These are phyloP conservation scores for Zaprionus nigranus DNA, from an alignment of 1,140 invertebrate species.

Conservation along the genomic window DNA sequence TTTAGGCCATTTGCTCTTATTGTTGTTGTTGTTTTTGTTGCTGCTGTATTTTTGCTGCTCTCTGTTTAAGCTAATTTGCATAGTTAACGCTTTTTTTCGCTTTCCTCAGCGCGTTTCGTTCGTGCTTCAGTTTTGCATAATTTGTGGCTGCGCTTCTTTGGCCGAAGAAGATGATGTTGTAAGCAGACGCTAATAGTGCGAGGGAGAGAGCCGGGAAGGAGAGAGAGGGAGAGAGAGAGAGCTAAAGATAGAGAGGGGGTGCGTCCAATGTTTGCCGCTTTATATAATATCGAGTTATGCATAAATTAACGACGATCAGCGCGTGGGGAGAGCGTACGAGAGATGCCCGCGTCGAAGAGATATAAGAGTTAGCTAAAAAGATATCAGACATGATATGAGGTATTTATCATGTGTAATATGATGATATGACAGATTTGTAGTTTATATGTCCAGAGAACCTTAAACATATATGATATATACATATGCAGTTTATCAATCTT, in stretches of 20 bases:
- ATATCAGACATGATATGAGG: not conserved
- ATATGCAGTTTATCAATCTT: too few relatives aligned
- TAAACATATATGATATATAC: too few relatives aligned
- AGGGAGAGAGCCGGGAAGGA: not conserved
- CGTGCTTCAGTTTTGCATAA: constrained; percentile 64
- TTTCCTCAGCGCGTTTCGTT: constrained; percentile 68
- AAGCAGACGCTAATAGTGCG: constrained; percentile 6
- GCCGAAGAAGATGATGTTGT: constrained; percentile 36
- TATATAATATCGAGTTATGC: constrained; percentile 45
- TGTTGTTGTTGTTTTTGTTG: not conserved
- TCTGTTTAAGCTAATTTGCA: constrained; percentile 48
- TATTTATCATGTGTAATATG: too few relatives aligned
- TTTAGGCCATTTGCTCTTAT: not conserved
- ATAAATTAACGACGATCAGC: constrained; percentile 14
- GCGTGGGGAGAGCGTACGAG: constrained; percentile 7
- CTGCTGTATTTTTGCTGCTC: constrained; percentile 22
- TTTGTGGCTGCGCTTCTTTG: constrained; percentile 63
- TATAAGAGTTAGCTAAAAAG: not conserved
- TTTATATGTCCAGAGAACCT: too few relatives aligned
- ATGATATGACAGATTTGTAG: too few relatives aligned
- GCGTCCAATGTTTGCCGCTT: constrained; percentile 9
- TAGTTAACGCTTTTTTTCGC: constrained; percentile 69
- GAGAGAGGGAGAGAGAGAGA: not conserved
- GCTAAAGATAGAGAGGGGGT: too few relatives aligned
- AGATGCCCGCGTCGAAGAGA: not conserved